Evolutionary conservation across 1,140 invertebrate genomes (phyloP), one percentile per base, ranked within the genome.

Genomic region (Goniozus legneri): DNA sequence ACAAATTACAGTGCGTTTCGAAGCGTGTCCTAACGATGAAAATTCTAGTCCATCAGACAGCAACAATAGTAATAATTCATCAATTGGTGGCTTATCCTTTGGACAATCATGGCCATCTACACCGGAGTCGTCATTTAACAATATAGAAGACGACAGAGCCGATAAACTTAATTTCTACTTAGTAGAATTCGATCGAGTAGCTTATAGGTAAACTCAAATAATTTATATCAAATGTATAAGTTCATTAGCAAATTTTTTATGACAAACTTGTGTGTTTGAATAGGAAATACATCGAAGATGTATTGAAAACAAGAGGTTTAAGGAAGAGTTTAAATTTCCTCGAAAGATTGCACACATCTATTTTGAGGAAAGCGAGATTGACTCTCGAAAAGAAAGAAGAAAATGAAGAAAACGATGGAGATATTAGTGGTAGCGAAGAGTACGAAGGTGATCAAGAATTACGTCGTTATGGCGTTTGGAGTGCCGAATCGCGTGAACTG

Each of bases 201-300:
- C 79, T 2, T 84, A 82, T 55, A 77, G 82, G 80, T 81, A 53
- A 48, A 47, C 10, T 27, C 24, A 27, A 27, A 27, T 27, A 6
- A 10, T 4, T 27, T 6, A 27, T 27, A 27, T 10, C 24, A 27
- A 6, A 6, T 4, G 4, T 27, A 27, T 27, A 10, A 27, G 10
- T 42, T 46, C 36, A 12, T 24, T 39, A 37, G 8, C 22, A 40
- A 38, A 44, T 34, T 50, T 33, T 31, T 52, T 33, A 34, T 15
- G 35, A 40, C 48, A 8, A 35, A 16, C 47, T 27, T 16, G 19
- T 19, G 27, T 36, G 15, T 20, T 44, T 47, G n/a, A n/a, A 40
- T 64, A 83, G 88, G 47, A 84, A 87, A 54, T 94, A 90, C 64
- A 91, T 94, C 43, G 86, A 92, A 66, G 88, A 91, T 71, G 84